Evolutionary conservation across 2,797 vertebrate species (phyloP), one percentile per base, ranked within the genome.

Genomic region (Xenentodon cancila): DNA sequence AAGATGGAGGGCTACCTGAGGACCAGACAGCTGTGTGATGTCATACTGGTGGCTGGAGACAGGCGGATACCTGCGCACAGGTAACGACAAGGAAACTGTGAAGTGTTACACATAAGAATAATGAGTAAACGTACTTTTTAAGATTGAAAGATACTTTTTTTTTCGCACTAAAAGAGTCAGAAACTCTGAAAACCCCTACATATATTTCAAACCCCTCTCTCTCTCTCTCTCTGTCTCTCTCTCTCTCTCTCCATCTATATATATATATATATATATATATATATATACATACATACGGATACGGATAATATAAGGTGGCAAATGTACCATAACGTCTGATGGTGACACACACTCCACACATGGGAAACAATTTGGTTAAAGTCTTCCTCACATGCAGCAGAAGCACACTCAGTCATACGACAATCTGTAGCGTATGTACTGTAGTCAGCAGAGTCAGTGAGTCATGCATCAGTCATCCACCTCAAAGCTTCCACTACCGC

Each of bases 1-100:
- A 97, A 95, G 88, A 99, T 99, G 97, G 98, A 99, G 91, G 95
- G 96, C 65, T 99, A 98, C 87, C 89, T 99, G 73, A 94, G 95
- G 82, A 93, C 95, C 67, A 95, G 96, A 49, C 95, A 98, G 79
- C 93, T 99, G 0, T 99, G 98, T 66, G 98, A 99, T 52, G 96
- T 99, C 62, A 92, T 96, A 32, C 93, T 99, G 75, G 95, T 99
- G 77, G 97, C 94, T 37, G 96, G 96, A 69, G 97, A 99, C 15
- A 93, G 96, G 21, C 94, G 95, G 84, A 99, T 99, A 91, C 96
- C 98, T 64, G 97, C 98, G 43, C 98, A 99, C 90, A 97, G 98
- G 98, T 98, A 87, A 77, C 78, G 58, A 19, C 11, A 16, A 25
- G 58, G 11, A 37, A 9, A 55, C 43, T 34, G 11, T 22, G 5